phyloP scores from a whole-genome alignment of 2,797 vertebrate species.

The Lepus townsendii region DNA sequence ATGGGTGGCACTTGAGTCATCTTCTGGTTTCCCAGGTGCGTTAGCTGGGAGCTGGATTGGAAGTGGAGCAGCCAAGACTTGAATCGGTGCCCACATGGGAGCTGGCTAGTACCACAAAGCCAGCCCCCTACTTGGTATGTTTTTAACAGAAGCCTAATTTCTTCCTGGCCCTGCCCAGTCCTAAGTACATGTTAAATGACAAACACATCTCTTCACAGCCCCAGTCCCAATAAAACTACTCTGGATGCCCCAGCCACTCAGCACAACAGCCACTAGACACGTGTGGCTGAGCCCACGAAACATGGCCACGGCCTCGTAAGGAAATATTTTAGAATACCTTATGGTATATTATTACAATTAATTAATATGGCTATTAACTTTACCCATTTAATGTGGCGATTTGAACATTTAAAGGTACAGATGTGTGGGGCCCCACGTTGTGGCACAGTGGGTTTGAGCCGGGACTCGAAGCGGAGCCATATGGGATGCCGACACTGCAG shows the following conservation, averaged over 20 bases:
- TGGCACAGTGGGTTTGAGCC: too few species aligned
- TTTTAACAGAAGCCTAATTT: background rate
- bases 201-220: background rate
- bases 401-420: background rate
- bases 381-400: background rate
- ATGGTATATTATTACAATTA: too few species aligned
- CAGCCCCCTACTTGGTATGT: too few species aligned
- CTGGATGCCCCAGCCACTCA: background rate
- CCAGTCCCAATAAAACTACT: background rate
- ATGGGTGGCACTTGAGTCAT: too few species aligned
- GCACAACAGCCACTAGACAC: background rate
- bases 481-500: too few species aligned
- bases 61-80: too few species aligned
- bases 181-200: background rate
- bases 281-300: background rate
- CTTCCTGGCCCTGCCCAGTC: background rate
- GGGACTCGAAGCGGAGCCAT: too few species aligned
- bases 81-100: too few species aligned
- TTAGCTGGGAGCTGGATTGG: too few species aligned
- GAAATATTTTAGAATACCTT: background rate
- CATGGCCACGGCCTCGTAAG: rapidly evolving
- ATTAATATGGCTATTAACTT: background rate
- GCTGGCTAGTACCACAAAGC: too few species aligned
- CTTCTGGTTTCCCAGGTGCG: too few species aligned
- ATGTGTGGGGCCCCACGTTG: background rate